Evolutionary conservation across 2,797 vertebrate genomes (phyloP).

Genomic region (Acomys russatus): DNA sequence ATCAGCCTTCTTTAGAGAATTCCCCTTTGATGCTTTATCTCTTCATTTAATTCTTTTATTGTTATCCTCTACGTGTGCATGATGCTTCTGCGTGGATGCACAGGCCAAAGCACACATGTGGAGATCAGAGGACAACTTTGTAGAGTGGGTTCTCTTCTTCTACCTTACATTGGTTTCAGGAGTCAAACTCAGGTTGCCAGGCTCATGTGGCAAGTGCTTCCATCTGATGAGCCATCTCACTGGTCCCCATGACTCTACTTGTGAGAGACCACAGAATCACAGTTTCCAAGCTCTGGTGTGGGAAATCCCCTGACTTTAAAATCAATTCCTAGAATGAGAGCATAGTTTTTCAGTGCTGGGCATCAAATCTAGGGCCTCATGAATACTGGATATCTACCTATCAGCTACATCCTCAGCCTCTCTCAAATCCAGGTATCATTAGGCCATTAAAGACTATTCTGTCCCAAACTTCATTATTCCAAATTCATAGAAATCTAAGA

Average conservation of each 20-base stretch:
- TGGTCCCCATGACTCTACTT: neutral
- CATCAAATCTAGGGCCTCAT: neutral
- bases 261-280: conserved; percentile 8
- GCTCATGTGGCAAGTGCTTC: neutral
- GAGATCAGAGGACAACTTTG: neutral
- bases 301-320: conserved; percentile 23
- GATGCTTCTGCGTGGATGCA: neutral
- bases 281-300: neutral
- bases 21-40: neutral
- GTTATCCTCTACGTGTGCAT: neutral
- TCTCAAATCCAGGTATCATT: neutral
- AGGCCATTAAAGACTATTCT: neutral
- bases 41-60: neutral
- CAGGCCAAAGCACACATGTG: neutral
- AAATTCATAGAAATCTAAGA: neutral
- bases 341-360: neutral
- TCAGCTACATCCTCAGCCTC: neutral
- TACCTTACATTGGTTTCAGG: neutral
- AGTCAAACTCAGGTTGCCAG: neutral
- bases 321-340: neutral
- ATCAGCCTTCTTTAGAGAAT: conserved; percentile 2
- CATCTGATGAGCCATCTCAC: neutral
- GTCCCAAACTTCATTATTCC: neutral
- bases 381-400: neutral
- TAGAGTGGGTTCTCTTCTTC: neutral